Percentiles rank a stretch among this genome's conserved stretches.
Conservation (phyloP, 2,113 vertebrate genomes). For the Rhea pennata region DNA sequence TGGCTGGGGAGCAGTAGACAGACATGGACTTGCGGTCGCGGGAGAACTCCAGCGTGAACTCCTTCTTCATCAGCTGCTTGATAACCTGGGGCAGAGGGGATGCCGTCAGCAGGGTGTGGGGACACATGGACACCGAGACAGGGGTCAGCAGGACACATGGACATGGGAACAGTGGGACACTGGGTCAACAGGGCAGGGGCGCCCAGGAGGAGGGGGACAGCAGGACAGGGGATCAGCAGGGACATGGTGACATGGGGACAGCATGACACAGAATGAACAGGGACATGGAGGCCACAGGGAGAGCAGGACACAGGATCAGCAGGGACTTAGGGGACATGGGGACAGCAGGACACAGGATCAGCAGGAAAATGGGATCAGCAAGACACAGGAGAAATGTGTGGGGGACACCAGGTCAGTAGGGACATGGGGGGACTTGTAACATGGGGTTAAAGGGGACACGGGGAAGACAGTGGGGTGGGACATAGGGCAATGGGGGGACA, state of each 20-base stretch:
- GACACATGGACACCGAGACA: background rate
- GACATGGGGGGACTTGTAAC: no score
- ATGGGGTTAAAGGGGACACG: no score
- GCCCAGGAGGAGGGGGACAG: no score
- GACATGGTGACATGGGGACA: background rate
- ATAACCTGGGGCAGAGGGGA: slow-evolving; percentile 80
- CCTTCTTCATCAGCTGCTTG: slow-evolving; percentile 94
- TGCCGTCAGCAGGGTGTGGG: background rate
- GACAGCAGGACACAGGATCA: no score
- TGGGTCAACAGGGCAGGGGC: background rate
- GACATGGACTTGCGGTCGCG: slow-evolving; percentile 96
- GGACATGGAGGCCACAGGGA: no score
- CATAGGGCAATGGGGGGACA: no score
- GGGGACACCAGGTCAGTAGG: no score
- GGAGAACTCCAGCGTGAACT: slow-evolving; percentile 94
- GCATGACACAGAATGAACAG: background rate
- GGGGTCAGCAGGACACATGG: no score
- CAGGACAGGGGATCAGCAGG: background rate
- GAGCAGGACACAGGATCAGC: background rate
- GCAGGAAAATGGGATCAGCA: no score
- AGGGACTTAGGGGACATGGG: no score
- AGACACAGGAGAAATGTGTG: no score
- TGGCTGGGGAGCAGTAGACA: slow-evolving; percentile 89
- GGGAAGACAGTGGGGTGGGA: no score
- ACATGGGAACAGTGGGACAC: background rate